Percentiles rank a stretch among this genome's conserved stretches.
These are phyloP conservation scores for Spisula subtruncata DNA, from an alignment of 2,888 invertebrate genomes.

Conservation along the genomic window DNA sequence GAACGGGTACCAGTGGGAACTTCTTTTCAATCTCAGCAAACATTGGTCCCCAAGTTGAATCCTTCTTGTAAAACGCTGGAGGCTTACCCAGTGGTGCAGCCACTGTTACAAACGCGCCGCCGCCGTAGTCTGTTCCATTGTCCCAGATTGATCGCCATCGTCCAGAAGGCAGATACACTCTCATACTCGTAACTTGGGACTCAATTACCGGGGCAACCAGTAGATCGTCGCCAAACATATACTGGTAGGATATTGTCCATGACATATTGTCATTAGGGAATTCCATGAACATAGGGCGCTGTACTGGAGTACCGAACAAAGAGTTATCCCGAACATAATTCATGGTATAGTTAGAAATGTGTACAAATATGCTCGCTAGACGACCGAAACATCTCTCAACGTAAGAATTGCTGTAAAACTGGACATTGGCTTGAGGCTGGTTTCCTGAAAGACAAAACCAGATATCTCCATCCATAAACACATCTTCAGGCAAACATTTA, in stretches of 20 bases:
- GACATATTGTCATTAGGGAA: conserved; percentile 77
- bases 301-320: conserved; percentile 79
- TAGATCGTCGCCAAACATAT: conserved; percentile 83
- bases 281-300: conserved; percentile 82
- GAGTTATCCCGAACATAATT: conserved; percentile 68
- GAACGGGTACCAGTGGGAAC: conserved; percentile 54
- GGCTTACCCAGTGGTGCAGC: conserved; percentile 81
- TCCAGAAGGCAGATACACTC: conserved; percentile 79
- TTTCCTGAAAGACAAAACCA: conserved; percentile 74
- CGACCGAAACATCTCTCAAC: conserved; percentile 77
- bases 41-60: conserved; percentile 67
- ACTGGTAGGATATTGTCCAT: conserved; percentile 78
- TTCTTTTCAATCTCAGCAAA: conserved; percentile 68
- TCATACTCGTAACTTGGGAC: conserved; percentile 70
- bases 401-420: conserved; percentile 76
- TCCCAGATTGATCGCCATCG: conserved; percentile 81
- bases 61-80: conserved; percentile 82
- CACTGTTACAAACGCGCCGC: conserved; percentile 69
- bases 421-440: conserved; percentile 78
- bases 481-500: too few relatives aligned
- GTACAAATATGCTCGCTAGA: conserved; percentile 76
- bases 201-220: conserved; percentile 83
- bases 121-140: conserved; percentile 53
- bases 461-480: too few relatives aligned
- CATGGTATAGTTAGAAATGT: conserved; percentile 80